These are phyloP conservation scores for Steinernema scapterisci DNA, from an alignment of 2,888 invertebrate species.

Conservation along the genomic window DNA sequence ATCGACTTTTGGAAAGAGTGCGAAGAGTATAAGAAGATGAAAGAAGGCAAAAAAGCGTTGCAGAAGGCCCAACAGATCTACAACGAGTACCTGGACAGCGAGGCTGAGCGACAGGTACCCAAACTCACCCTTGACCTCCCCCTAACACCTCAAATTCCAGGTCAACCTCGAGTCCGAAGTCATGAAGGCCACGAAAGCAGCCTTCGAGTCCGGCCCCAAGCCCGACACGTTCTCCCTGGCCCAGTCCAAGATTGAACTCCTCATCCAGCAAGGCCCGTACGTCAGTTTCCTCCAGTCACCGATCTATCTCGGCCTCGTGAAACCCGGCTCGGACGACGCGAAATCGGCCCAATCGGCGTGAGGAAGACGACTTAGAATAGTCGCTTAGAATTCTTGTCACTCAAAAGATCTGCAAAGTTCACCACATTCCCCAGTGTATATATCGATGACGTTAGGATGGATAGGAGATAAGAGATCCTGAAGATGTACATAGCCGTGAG, in stretches of 20 bases:
- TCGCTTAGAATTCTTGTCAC: too few species aligned
- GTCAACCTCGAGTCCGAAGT: slow-evolving; percentile 64
- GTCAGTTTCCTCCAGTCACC: slow-evolving; percentile 48
- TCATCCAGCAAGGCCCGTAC: slow-evolving; percentile 64
- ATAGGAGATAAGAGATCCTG: background rate
- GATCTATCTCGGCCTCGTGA: slow-evolving; percentile 36
- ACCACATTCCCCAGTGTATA: slow-evolving; percentile 28
- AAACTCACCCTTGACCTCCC: background rate
- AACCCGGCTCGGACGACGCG: slow-evolving; percentile 19
- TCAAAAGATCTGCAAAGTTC: slow-evolving; percentile 1
- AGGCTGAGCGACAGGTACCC: slow-evolving; percentile 58
- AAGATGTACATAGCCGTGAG: background rate
- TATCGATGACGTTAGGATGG: background rate
- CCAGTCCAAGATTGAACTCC: slow-evolving; percentile 58
- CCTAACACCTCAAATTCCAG: slow-evolving; percentile 42
- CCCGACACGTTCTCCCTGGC: slow-evolving; percentile 61
- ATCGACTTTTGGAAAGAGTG: slow-evolving; percentile 62
- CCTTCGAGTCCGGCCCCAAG: slow-evolving; percentile 53
- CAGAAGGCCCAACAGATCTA: slow-evolving; percentile 60
- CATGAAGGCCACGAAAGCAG: slow-evolving; percentile 59
- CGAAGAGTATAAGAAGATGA: slow-evolving; percentile 65
- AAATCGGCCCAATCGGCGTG: slow-evolving; percentile 5
- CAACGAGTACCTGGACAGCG: slow-evolving; percentile 51
- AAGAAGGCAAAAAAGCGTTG: slow-evolving; percentile 47
- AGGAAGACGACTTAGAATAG: background rate